phyloP scores from a whole-genome alignment of 1,140 invertebrate species.

The Gerris buenoi region DNA sequence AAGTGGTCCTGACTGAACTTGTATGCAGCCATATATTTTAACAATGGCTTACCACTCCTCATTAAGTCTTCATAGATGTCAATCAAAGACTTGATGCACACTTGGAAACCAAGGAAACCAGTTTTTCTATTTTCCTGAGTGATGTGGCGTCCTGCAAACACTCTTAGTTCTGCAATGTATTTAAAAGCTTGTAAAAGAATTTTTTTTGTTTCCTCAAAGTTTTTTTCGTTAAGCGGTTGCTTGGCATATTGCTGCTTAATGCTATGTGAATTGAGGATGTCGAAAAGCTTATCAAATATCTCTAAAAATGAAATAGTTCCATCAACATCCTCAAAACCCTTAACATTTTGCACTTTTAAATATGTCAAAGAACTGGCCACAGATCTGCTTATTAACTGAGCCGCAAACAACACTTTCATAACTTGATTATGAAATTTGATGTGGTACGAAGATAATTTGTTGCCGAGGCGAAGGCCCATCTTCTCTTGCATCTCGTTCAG shows the following conservation, averaged over 20 bases:
- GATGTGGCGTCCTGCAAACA: neutral
- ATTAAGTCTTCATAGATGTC: neutral
- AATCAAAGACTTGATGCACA: neutral
- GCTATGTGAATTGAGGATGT: neutral
- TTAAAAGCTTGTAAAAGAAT: neutral
- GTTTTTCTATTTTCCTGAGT: too few relatives aligned
- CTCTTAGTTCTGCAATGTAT: neutral
- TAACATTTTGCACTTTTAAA: neutral
- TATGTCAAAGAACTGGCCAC: neutral
- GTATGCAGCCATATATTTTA: neutral
- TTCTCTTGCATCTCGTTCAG: neutral
- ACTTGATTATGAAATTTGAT: neutral
- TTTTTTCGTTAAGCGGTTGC: neutral
- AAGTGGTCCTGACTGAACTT: neutral
- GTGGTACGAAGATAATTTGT: neutral
- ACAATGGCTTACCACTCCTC: neutral
- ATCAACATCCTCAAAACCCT: neutral
- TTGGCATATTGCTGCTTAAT: neutral
- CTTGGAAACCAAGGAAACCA: neutral
- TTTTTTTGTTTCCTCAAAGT: neutral
- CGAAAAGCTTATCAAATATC: neutral
- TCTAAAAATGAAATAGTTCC: neutral
- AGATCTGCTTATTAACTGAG: neutral
- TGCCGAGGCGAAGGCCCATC: neutral
- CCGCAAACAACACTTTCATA: neutral